phyloP scores from a whole-genome alignment of 1,140 invertebrate species.

The Trichogramma pretiosum region DNA sequence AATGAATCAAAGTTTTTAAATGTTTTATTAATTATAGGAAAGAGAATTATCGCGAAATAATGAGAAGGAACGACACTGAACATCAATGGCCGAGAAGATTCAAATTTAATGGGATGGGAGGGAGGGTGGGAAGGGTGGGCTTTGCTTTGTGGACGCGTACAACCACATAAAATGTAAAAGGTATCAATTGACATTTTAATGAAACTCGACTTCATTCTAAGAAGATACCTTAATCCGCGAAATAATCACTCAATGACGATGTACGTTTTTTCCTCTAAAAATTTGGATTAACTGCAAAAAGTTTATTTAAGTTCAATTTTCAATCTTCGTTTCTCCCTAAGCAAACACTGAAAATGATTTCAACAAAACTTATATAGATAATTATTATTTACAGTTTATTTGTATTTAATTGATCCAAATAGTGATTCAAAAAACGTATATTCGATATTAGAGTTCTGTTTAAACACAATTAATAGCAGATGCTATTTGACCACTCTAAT shows the following conservation, averaged over 20 bases:
- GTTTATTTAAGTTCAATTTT: too few species aligned
- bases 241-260: too few species aligned
- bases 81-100: constrained; percentile 20
- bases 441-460: constrained; percentile 12
- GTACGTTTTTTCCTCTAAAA: constrained; percentile 4
- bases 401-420: too few species aligned
- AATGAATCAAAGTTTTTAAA: too few species aligned
- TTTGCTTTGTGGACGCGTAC: constrained; percentile 29
- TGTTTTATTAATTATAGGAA: too few species aligned
- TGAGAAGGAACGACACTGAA: constrained; percentile 12
- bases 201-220: too few species aligned
- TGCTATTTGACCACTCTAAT: constrained; percentile 15
- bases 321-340: too few species aligned
- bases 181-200: constrained; percentile 32
- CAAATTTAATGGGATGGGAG: constrained; percentile 25
- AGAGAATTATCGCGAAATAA: too few species aligned
- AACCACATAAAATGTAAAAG: constrained; percentile 26
- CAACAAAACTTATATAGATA: too few species aligned
- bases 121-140: constrained; percentile 33
- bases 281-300: neutral
- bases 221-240: too few species aligned
- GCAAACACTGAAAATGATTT: too few species aligned
- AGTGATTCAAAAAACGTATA: constrained; percentile 16
- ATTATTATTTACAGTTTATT: too few species aligned
- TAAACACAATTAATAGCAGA: constrained; percentile 11